phyloP scores from a whole-genome alignment of 1,140 invertebrate genomes.

The Orchesella cincta region DNA sequence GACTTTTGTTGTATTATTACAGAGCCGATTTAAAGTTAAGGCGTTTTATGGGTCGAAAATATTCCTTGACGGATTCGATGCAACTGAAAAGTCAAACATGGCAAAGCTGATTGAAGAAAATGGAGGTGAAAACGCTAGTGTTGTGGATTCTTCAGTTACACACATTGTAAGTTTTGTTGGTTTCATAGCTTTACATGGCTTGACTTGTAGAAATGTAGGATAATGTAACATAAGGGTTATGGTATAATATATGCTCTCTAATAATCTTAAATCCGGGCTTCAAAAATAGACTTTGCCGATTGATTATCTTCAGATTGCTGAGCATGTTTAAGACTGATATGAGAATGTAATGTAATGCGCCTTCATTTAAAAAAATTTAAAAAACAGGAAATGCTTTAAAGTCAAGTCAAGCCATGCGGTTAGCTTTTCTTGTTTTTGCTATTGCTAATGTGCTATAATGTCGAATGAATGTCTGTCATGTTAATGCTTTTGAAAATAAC shows the following conservation, averaged over 20 bases:
- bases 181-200: not conserved
- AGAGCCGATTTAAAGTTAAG: constrained; percentile 65
- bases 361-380: too few species aligned
- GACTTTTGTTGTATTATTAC: too few species aligned
- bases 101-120: constrained; percentile 80
- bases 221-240: too few species aligned
- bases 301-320: too few species aligned
- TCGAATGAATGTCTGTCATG: not conserved
- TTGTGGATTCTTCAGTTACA: constrained; percentile 79
- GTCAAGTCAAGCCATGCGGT: not conserved
- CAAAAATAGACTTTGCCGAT: too few species aligned
- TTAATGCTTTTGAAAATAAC: not conserved
- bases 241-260: too few species aligned
- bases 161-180: constrained; percentile 77
- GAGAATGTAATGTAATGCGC: too few species aligned
- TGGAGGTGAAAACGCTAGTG: constrained; percentile 72
- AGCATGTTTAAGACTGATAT: too few species aligned
- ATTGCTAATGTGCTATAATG: not conserved
- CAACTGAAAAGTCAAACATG: constrained; percentile 88
- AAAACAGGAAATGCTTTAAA: too few species aligned
- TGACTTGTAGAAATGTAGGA: too few species aligned
- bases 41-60: constrained; percentile 72
- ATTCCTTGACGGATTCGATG: constrained; percentile 69
- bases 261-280: too few species aligned
- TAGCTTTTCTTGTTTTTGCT: not conserved